These are phyloP conservation scores for Procavia capensis DNA, from an alignment of 2,113 vertebrate species.

Conservation along the genomic window DNA sequence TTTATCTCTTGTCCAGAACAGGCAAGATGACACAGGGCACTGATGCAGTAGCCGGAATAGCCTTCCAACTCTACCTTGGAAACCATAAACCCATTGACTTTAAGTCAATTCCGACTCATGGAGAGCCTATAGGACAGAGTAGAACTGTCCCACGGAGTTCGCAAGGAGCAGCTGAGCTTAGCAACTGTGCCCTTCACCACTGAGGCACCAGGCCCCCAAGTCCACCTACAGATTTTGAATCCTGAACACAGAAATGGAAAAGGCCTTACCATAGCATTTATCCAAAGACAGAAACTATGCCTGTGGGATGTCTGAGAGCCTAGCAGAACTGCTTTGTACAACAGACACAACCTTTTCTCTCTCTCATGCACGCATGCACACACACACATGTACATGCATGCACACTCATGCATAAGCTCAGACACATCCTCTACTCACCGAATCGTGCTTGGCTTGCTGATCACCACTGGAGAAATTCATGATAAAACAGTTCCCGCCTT, in stretches of 20 bases:
- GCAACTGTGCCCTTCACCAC: too few relatives aligned
- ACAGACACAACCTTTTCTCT: neutral
- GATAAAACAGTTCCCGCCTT: neutral
- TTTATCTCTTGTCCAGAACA: neutral
- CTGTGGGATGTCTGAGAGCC: neutral
- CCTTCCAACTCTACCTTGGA: neutral
- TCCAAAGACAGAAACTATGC: neutral
- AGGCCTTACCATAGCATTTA: neutral
- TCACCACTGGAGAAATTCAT: neutral
- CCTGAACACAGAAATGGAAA: neutral
- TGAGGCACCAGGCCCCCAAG: neutral
- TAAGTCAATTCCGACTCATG: too few relatives aligned
- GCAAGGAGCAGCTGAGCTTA: too few relatives aligned
- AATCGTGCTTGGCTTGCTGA: neutral
- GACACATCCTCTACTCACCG: neutral
- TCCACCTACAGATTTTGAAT: neutral
- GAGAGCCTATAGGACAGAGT: too few relatives aligned
- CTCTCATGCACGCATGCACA: neutral
- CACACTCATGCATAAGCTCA: neutral
- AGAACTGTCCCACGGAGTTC: too few relatives aligned
- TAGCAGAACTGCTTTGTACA: neutral
- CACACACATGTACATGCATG: rapidly evolving
- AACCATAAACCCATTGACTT: too few relatives aligned
- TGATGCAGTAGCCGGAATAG: neutral
- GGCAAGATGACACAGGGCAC: neutral